Percentiles rank a stretch among this genome's conserved stretches.
Evolutionary conservation across 2,113 vertebrate species (phyloP).

Genomic region (Grus americana): DNA sequence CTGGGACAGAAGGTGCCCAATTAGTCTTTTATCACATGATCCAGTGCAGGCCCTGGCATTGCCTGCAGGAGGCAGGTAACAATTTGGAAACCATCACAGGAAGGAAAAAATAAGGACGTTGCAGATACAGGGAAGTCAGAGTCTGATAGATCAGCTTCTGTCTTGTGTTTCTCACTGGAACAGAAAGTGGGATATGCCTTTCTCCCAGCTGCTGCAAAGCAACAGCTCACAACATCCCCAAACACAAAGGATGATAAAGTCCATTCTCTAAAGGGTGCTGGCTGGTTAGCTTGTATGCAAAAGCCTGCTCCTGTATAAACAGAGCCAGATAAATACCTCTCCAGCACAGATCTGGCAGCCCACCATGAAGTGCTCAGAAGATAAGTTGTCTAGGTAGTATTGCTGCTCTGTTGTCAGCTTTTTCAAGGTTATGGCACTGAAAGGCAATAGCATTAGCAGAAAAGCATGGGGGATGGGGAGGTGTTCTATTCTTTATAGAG

Average conservation of each 20-base stretch:
- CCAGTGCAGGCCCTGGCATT: not conserved
- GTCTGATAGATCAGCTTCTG: not conserved
- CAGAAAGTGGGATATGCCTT: not conserved
- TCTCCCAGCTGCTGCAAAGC: not conserved
- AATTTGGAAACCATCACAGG: not conserved
- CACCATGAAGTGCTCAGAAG: not conserved
- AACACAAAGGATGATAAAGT: not conserved
- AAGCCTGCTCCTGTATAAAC: not conserved
- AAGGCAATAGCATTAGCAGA: not conserved
- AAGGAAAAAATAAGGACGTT: not conserved
- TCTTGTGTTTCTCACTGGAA: not conserved
- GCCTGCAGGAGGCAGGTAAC: not conserved
- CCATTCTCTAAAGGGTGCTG: not conserved
- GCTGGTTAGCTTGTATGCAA: not conserved
- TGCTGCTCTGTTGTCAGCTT: not conserved
- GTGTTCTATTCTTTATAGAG: not conserved
- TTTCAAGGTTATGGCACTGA: not conserved
- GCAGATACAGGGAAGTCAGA: not conserved
- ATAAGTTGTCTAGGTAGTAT: not conserved
- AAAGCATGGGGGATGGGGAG: not conserved
- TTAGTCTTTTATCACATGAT: not conserved
- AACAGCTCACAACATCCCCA: not conserved
- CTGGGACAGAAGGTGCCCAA: conserved; percentile 10
- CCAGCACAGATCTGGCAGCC: not conserved
- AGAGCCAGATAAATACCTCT: not conserved